Conservation (phyloP, 2,113 vertebrate genomes). For the Sphyrna mokarran region DNA sequence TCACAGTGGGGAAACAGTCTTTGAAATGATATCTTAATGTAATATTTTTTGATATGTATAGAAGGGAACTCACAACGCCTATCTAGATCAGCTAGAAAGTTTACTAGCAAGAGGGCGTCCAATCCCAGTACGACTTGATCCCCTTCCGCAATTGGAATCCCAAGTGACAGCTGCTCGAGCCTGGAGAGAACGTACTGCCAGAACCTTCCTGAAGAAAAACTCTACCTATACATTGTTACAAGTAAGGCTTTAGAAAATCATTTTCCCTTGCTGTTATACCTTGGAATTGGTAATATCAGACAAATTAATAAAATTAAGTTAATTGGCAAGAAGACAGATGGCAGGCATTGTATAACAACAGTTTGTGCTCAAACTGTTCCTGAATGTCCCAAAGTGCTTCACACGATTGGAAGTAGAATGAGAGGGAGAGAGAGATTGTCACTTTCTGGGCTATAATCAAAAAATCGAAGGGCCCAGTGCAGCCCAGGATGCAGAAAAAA, state of each 20-base stretch:
- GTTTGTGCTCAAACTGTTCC: not conserved
- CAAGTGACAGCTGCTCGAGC: conserved; percentile 86
- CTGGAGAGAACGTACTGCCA: conserved; percentile 88
- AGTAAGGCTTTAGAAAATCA: conserved; percentile 53
- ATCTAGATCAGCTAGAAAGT: conserved; percentile 88
- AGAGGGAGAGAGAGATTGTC: not conserved
- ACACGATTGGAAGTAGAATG: not conserved
- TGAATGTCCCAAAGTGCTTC: not conserved
- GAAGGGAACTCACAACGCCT: conserved; percentile 82
- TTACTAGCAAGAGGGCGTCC: conserved; percentile 84
- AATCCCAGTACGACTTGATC: conserved; percentile 82
- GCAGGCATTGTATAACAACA: not conserved
- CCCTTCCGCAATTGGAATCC: conserved; percentile 84
- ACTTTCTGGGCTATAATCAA: not conserved
- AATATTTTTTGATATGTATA: conserved; percentile 43
- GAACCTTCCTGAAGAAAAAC: conserved; percentile 98
- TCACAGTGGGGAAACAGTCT: not conserved
- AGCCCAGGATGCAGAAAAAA: not conserved
- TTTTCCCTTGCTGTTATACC: not conserved
- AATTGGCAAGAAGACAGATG: not conserved
- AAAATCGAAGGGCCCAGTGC: not conserved
- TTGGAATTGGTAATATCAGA: not conserved
- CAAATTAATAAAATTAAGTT: not conserved
- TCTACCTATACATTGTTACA: conserved; percentile 87
- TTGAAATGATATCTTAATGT: not conserved